Percentiles rank a stretch among this genome's conserved stretches.
Conservation (phyloP, 2,888 invertebrate genomes). For the Yponomeuta plumbellus region DNA sequence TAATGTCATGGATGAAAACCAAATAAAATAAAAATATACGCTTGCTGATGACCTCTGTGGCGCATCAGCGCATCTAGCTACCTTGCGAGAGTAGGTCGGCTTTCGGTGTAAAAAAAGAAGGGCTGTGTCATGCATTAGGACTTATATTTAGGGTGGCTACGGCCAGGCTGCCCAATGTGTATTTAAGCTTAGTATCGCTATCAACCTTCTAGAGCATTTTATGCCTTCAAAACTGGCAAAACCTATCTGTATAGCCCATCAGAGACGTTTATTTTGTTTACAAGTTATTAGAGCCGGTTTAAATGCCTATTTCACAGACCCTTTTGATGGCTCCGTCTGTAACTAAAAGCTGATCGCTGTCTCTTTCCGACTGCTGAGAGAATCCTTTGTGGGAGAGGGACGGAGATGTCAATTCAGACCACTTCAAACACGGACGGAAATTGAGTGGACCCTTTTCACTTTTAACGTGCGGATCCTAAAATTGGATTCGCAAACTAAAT, state of each 20-base stretch:
- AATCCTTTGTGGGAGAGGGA: constrained; percentile 5
- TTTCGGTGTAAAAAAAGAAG: no score
- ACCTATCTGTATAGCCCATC: neutral
- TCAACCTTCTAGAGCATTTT: neutral
- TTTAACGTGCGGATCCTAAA: constrained; percentile 25
- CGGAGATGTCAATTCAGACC: constrained; percentile 24
- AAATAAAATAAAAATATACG: no score
- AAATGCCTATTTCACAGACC: neutral
- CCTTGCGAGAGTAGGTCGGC: no score
- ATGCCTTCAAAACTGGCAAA: neutral
- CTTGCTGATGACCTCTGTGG: no score
- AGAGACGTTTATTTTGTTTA: neutral
- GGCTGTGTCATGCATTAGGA: no score
- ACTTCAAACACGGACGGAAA: constrained; percentile 40
- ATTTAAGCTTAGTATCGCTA: no score
- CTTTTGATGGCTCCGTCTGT: neutral
- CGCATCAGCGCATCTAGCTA: no score
- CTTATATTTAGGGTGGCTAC: no score
- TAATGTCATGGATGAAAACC: no score
- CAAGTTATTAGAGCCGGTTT: neutral
- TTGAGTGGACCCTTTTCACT: constrained; percentile 55
- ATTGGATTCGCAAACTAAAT: constrained; percentile 22
- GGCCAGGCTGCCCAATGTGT: no score
- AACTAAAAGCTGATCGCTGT: neutral
- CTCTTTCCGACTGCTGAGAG: neutral